Percentiles rank a stretch among this genome's conserved stretches.
Evolutionary conservation across 2,113 vertebrate genomes (phyloP).

Genomic region (Aramus guarauna): DNA sequence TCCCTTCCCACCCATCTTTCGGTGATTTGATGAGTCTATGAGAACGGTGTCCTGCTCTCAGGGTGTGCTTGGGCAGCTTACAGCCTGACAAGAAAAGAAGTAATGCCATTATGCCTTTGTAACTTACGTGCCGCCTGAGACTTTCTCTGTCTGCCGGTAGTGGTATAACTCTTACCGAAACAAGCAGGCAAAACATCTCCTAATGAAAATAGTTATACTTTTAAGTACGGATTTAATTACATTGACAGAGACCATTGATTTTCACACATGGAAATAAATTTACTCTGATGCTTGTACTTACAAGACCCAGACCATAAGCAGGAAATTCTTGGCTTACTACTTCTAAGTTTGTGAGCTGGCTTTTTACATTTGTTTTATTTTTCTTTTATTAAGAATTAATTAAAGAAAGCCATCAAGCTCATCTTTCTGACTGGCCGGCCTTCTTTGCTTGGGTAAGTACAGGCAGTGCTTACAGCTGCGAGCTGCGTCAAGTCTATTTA

Average conservation of each 20-base stretch:
- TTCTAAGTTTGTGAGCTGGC: background rate
- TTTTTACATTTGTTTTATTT: slow-evolving; percentile 5
- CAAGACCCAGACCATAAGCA: background rate
- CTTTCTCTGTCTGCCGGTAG: background rate
- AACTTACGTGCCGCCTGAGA: background rate
- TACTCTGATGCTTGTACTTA: background rate
- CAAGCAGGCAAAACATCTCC: background rate
- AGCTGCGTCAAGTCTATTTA: background rate
- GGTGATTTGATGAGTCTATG: background rate
- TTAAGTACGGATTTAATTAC: background rate
- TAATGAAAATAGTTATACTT: background rate
- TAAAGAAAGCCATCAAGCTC: slow-evolving; percentile 10
- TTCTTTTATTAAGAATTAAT: slow-evolving; percentile 12
- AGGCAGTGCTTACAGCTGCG: background rate
- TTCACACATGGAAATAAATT: background rate
- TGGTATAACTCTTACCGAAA: background rate
- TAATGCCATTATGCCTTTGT: background rate
- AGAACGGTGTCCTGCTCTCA: background rate
- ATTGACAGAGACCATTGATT: background rate
- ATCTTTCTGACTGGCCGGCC: background rate
- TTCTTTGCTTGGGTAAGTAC: background rate
- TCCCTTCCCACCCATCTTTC: background rate
- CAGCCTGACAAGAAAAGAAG: background rate
- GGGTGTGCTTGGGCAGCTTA: background rate
- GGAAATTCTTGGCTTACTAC: background rate